phyloP scores from a whole-genome alignment of 2,797 vertebrate species.

The Urosaurus nigricauda region DNA sequence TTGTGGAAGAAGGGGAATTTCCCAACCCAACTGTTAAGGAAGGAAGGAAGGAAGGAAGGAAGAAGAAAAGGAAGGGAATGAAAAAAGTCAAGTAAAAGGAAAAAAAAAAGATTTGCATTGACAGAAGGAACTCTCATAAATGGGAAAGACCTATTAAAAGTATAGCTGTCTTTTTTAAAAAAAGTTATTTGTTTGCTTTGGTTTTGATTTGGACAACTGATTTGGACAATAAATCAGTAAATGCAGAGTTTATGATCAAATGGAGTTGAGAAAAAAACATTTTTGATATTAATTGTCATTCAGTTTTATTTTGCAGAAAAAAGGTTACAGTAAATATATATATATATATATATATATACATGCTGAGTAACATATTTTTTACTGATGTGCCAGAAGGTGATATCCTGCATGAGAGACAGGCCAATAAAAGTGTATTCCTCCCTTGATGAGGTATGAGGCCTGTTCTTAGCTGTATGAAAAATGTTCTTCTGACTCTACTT shows the following conservation, averaged over 20 bases:
- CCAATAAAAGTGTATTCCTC: slow-evolving; percentile 26
- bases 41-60: not conserved
- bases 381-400: slow-evolving; percentile 25
- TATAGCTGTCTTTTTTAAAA: too few relatives aligned
- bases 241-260: too few relatives aligned
- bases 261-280: too few relatives aligned
- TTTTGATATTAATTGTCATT: slow-evolving; percentile 3
- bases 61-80: not conserved
- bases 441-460: slow-evolving; percentile 7
- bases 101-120: not conserved
- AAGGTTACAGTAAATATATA: slow-evolving; percentile 18
- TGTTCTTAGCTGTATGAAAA: not conserved
- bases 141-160: too few relatives aligned
- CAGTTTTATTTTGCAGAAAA: slow-evolving; percentile 28
- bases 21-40: not conserved
- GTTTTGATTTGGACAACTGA: too few relatives aligned
- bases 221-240: too few relatives aligned
- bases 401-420: not conserved
- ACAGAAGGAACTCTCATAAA: too few relatives aligned
- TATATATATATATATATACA: too few relatives aligned
- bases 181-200: too few relatives aligned
- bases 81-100: not conserved
- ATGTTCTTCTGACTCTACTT: slow-evolving; percentile 26
- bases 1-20: too few relatives aligned
- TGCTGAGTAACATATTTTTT: slow-evolving; percentile 22